phyloP scores from a whole-genome alignment of 1,140 invertebrate species.

The Polypedilum vanderplanki region DNA sequence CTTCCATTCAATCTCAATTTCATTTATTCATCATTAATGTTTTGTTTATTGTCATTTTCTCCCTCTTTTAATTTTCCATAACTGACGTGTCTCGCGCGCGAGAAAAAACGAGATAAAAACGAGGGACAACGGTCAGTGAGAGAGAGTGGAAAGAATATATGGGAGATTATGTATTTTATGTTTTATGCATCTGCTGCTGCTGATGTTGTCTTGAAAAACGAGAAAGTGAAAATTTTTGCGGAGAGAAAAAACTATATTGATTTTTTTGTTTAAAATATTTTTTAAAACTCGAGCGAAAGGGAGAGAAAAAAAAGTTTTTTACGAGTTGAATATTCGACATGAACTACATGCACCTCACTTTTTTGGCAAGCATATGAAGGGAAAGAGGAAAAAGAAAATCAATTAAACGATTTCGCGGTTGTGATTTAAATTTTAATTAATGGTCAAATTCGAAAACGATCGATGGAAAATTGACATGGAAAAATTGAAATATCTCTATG shows the following conservation, averaged over 20 bases:
- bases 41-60: background rate
- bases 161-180: too few relatives aligned
- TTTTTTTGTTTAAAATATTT: too few relatives aligned
- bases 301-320: too few relatives aligned
- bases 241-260: background rate
- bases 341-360: too few relatives aligned
- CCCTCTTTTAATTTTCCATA: background rate
- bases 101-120: background rate
- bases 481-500: slow-evolving; percentile 3
- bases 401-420: background rate
- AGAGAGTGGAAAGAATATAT: background rate
- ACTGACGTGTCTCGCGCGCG: background rate
- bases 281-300: too few relatives aligned
- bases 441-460: background rate
- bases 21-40: background rate
- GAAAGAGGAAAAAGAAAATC: background rate
- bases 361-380: background rate
- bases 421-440: slow-evolving; percentile 15
- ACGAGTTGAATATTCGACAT: too few relatives aligned
- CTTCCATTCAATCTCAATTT: too few relatives aligned
- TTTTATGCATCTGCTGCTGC: background rate
- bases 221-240: slow-evolving; percentile 1
- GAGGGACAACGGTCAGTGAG: slow-evolving; percentile 5
- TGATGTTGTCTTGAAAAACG: background rate
- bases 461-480: slow-evolving; percentile 1